A percentile compares a stretch with the other conserved stretches of the same genome.
These are phyloP conservation scores for Volucella zonaria DNA, from an alignment of 2,888 invertebrate genomes.

Conservation along the genomic window DNA sequence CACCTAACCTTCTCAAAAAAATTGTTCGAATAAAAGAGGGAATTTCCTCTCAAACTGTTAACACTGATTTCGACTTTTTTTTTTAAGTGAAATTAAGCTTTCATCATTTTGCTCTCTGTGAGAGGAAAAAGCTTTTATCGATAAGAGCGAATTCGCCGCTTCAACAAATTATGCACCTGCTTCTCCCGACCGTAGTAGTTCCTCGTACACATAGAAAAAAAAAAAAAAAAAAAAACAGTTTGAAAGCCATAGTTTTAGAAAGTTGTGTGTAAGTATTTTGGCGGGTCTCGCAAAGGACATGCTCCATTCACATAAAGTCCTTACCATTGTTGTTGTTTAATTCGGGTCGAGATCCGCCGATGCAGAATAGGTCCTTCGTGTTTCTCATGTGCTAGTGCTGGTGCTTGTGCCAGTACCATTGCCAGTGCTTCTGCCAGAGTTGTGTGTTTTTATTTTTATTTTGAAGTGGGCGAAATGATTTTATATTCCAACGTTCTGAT, in stretches of 20 bases:
- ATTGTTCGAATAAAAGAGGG: too few species aligned
- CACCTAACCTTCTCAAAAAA: too few species aligned
- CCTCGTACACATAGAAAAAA: not conserved
- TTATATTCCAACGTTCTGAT: constrained; percentile 73
- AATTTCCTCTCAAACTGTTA: too few species aligned
- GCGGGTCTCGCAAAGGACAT: constrained; percentile 68
- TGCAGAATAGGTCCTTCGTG: not conserved
- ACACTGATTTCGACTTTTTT: too few species aligned
- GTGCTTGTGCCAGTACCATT: constrained; percentile 32
- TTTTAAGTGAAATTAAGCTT: too few species aligned
- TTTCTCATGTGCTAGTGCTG: constrained; percentile 11
- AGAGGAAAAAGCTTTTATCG: constrained; percentile 28
- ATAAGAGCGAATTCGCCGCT: constrained; percentile 44
- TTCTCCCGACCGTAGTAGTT: not conserved
- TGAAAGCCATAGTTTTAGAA: constrained; percentile 22
- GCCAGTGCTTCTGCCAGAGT: constrained; percentile 6
- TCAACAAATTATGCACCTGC: not conserved
- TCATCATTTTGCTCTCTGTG: not conserved
- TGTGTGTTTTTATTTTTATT: constrained; percentile 49
- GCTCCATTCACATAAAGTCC: constrained; percentile 56
- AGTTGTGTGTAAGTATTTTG: constrained; percentile 58
- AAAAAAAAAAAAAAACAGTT: constrained; percentile 48
- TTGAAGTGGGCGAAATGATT: constrained; percentile 72
- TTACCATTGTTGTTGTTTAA: constrained; percentile 26
- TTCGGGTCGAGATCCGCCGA: constrained; percentile 48